These are phyloP conservation scores for Diplogasteroides magnus DNA, from an alignment of 1,140 invertebrate genomes.

Conservation along the genomic window DNA sequence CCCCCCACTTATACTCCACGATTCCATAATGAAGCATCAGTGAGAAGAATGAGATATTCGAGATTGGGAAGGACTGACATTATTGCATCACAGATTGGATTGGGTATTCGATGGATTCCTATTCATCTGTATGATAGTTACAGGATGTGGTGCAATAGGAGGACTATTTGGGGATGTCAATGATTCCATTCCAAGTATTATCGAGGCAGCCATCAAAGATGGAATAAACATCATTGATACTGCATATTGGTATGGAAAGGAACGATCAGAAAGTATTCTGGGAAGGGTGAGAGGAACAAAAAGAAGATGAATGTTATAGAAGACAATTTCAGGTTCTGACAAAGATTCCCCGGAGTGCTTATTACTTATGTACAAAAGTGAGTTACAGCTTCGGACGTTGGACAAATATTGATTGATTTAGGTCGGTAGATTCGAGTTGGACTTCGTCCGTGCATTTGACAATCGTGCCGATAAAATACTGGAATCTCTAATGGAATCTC, in stretches of 20 bases:
- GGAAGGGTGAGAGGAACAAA: slow-evolving; percentile 68
- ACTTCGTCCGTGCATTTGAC: slow-evolving; percentile 75
- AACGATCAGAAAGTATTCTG: slow-evolving; percentile 68
- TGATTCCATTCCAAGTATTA: slow-evolving; percentile 56
- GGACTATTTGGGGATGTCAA: slow-evolving; percentile 27
- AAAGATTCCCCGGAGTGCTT: slow-evolving; percentile 72
- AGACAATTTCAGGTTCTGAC: slow-evolving; percentile 64
- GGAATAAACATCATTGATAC: slow-evolving; percentile 89
- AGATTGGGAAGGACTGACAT: slow-evolving; percentile 63
- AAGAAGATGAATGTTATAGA: background rate
- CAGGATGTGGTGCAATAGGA: slow-evolving; percentile 28
- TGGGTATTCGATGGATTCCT: slow-evolving; percentile 58
- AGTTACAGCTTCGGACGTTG: background rate
- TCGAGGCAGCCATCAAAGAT: slow-evolving; percentile 68
- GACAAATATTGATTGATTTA: background rate
- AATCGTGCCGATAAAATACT: slow-evolving; percentile 72
- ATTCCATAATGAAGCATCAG: slow-evolving; percentile 62
- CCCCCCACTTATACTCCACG: slow-evolving; percentile 62
- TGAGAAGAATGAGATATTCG: slow-evolving; percentile 61
- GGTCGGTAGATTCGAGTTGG: slow-evolving; percentile 73
- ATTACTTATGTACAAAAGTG: slow-evolving; percentile 82
- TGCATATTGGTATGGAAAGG: slow-evolving; percentile 76
- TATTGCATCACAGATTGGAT: slow-evolving; percentile 62
- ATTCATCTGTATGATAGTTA: slow-evolving; percentile 3
- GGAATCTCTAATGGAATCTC: slow-evolving; percentile 69